These are phyloP conservation scores for Cataglyphis cursor DNA, from an alignment of 2,888 invertebrate genomes.

Conservation along the genomic window DNA sequence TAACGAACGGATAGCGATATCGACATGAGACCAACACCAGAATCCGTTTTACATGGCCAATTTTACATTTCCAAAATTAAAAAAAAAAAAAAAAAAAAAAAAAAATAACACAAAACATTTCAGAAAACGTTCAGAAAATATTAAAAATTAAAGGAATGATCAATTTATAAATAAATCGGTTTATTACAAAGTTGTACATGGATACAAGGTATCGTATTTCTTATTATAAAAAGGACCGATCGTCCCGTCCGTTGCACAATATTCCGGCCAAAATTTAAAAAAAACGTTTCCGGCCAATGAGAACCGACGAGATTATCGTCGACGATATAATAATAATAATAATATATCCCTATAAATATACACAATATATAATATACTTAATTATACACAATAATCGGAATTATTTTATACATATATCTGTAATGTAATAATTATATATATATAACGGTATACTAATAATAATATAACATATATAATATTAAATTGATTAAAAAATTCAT, in stretches of 20 bases:
- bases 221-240: conserved; percentile 54
- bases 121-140: background rate
- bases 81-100: no score
- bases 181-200: conserved; percentile 78
- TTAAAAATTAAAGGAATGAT: background rate
- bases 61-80: no score
- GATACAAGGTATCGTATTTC: conserved; percentile 60
- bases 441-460: conserved; percentile 54
- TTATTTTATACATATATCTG: conserved; percentile 77
- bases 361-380: conserved; percentile 48
- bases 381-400: conserved; percentile 75
- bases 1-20: no score
- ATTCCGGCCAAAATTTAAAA: conserved; percentile 21
- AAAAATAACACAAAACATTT: background rate
- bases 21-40: no score
- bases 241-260: conserved; percentile 41
- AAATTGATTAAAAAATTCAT: conserved; percentile 34
- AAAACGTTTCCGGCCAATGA: background rate
- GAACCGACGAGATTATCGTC: conserved; percentile 59
- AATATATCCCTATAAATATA: conserved; percentile 43
- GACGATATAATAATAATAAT: conserved; percentile 64
- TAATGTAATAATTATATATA: conserved; percentile 79
- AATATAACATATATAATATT: conserved; percentile 26
- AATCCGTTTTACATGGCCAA: no score
- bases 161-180: conserved; percentile 74